Evolutionary conservation across 2,113 vertebrate genomes (phyloP), one percentile per base, ranked within the genome.

Genomic region (Haplotaxodon microlepis): DNA sequence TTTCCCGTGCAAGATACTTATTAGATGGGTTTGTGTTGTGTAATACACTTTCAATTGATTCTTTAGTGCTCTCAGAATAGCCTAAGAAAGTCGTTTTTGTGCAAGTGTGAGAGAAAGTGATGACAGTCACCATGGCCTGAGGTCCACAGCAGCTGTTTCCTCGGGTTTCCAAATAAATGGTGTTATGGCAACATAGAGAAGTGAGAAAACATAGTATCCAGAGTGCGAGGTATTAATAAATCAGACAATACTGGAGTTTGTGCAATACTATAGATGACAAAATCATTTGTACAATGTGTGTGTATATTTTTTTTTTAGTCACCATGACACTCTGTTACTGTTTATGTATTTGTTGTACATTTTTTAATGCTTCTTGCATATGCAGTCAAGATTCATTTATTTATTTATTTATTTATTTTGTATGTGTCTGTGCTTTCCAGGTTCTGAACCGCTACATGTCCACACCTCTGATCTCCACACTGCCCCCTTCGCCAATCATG

Each of bases 371-470:
- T 76, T 47, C 27, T 50, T 50, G 6, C 6, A 50, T 76, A 50
- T 76, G 14, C 42, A 76, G 24, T 50, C 42, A 31, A 76, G 24
- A 47, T 29, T 76, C 4, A 42, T 73, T 40, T 27, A 27, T 73
- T 17, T 2, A 19, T 73, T 31, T 8, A n/a, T 54, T 54, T 54
- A 3, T 57, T 40, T 24, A 21, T 69, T 40, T 69, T 40, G 12
- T 42, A 14, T 42, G 19, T 9, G n/a, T 21, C 19, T 40, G 3
- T 86, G 24, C 54, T 56, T 84, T 5, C 51, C 90, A 99, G 98
- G 98, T 99, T 11, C 95, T 99, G 84, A 99, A 99, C 92, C 96
- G 98, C 34, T 99, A 98, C 3, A 97, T 98, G 96, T 98, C 98
- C n/a, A 96, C 98, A 1, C 97, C 98, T 57, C 97, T 99, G 29